Evolutionary conservation across 2,888 invertebrate species (phyloP), one percentile per base, ranked within the genome.

Genomic region (Asteroscopus sphinx): DNA sequence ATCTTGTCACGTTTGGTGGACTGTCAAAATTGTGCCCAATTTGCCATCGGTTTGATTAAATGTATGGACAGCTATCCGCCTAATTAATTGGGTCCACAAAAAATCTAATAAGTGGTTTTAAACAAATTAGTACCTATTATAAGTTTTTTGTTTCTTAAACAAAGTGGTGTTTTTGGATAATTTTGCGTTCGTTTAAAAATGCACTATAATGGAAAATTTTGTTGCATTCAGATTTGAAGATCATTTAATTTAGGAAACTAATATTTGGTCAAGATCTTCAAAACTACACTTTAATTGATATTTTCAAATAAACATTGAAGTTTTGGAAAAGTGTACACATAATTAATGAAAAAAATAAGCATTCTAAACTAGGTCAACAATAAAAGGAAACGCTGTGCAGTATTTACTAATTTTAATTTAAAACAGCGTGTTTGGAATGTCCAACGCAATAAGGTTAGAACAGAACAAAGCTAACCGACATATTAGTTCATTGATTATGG

Each of bases 1-100:
- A 75, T 61, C 70, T 73, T 49, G 76, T 79, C 81, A 75, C 70
- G 69, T 79, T 76, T 70, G 68, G 68, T 76, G 68, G 56, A 68
- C 71, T 77, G 72, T 80, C 71, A 73, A 72, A 76, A 68, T 73
- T 70, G 76, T 75, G 68, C 76, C 66, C 65, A 76, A 72, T 77
- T 77, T 62, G 61, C 59, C 58, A 48, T 58, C 13, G 35, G 42
- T 67, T 67, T 60, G 60, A 64, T 73, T 15, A 39, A 55, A 70
- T 51, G 54, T 64, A 58, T 54, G 37, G 70, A 76, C 70, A 75
- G 56, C 26, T 58, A 66, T 69, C 54, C 28, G 49, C 37, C 56
- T 76, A 72, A 79, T 73, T 73, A 72, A 76, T 71, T 64, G 56
- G 15, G 36, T 46, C 40, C n/a, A 15, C 12, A 57, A 71, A 56